Percentiles rank a stretch among this genome's conserved stretches.
Evolutionary conservation across 2,113 vertebrate species (phyloP).

Genomic region (Ptyas mucosa): DNA sequence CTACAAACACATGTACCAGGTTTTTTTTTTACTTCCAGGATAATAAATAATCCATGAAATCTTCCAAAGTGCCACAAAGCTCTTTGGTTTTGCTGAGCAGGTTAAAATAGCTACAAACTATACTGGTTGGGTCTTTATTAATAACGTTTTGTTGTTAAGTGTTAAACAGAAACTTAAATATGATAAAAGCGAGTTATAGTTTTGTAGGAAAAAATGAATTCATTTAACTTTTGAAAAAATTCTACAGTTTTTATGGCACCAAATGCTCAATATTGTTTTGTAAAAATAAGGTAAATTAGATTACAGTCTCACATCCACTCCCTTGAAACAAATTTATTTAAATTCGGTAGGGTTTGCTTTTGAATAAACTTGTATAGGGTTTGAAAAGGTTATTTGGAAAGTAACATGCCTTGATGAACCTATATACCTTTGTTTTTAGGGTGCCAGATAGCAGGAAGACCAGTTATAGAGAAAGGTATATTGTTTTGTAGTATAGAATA

Average conservation of each 20-base stretch:
- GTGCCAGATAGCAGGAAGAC: conserved; percentile 35
- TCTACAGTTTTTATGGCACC: background rate
- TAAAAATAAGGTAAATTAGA: background rate
- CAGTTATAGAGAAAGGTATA: conserved; percentile 29
- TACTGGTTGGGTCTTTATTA: background rate
- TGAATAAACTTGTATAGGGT: background rate
- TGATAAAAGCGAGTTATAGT: background rate
- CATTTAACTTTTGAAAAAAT: background rate
- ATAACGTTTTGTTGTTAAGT: background rate
- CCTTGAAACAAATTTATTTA: background rate
- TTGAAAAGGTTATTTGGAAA: conserved; percentile 6
- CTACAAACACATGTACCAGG: background rate
- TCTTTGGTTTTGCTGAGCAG: background rate
- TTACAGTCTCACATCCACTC: background rate
- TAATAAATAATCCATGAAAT: background rate
- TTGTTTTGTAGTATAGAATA: conserved; percentile 8
- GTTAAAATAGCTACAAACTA: background rate
- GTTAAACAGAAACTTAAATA: background rate
- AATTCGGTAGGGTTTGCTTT: background rate
- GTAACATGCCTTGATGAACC: conserved; percentile 26
- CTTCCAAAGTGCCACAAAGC: background rate
- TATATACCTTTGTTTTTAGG: conserved; percentile 40
- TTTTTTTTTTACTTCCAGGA: background rate
- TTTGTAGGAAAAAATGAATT: background rate
- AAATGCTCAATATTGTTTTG: background rate